Evolutionary conservation across 2,113 vertebrate species (phyloP), one percentile per base, ranked within the genome.

Genomic region (Callipepla squamata): DNA sequence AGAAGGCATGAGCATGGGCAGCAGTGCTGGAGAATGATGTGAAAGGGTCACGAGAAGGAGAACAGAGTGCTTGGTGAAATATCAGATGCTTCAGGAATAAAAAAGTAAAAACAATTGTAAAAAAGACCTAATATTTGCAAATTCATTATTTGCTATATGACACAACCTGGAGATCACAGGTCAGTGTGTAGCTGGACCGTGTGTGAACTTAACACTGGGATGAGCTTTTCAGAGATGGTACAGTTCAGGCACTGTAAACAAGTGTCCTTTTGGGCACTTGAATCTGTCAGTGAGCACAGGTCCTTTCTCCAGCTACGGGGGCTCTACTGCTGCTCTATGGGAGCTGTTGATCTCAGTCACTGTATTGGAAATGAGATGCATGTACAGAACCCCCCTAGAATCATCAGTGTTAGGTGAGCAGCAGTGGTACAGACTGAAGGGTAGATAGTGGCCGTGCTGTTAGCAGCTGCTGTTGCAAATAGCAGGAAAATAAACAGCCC

Each of bases 281-380:
- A 48, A 38, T 44, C 80, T 32, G 11, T 57, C 38, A 5, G 28
- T 9, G 38, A 80, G 4, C 6, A 0, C 3, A 2, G 1, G 5
- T 48, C 26, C 47, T 30, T 26, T 36, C 25, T 44, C 25, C n/a
- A 18, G 30, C 14, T 10, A 5, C 18, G 11, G 30, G 36, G 4
- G 32, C 21, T 20, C 5, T 47, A 6, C 47, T 70, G 67, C 25
- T 50, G 34, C 22, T 34, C 21, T 9, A 14, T 23, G 36, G 58
- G 61, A 48, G 11, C 67, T 36, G 0, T 6, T 34, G 45, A 23
- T 57, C 62, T 21, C n/a, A 45, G 28, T 11, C 32, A 11, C 2
- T 11, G 44, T 16, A n/a, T 6, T 13, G 28, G 19, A 14, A 28
- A 18, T 19, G 74, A 84, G 45, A 53, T 48, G 26, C 50, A 15